These are phyloP conservation scores for Pyrocephalus nanus DNA, from an alignment of 2,797 vertebrate genomes.

Conservation along the genomic window DNA sequence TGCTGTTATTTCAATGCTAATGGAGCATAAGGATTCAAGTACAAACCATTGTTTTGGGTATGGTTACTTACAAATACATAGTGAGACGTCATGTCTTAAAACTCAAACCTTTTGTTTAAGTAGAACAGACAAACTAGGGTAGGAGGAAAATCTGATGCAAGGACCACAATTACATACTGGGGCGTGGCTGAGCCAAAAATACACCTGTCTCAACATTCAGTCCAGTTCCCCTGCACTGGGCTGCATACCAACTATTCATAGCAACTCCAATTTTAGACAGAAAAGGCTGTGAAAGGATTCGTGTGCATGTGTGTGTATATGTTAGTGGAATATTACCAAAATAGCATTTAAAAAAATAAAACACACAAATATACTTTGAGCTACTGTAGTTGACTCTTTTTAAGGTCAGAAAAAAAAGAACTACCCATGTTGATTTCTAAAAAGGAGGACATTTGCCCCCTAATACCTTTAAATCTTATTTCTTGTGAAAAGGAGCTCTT, in stretches of 20 bases:
- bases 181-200: conserved; percentile 43
- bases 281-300: not conserved
- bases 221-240: conserved; percentile 21
- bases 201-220: conserved; percentile 43
- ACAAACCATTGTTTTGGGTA: not conserved
- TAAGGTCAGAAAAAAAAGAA: not conserved
- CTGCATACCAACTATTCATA: conserved; percentile 44
- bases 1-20: not conserved
- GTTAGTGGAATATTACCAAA: conserved; percentile 31
- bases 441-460: conserved; percentile 47
- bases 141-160: conserved; percentile 1
- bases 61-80: not conserved
- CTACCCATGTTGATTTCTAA: not conserved
- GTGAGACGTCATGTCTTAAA: not conserved
- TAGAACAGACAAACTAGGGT: conserved; percentile 12
- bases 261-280: conserved; percentile 41
- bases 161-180: not conserved
- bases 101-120: conserved; percentile 22
- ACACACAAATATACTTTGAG: not conserved
- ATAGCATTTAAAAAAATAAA: not conserved
- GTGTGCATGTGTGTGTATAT: not conserved
- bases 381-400: not conserved
- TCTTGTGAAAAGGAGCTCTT: conserved; percentile 37
- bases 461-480: conserved; percentile 56
- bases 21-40: not conserved